These are phyloP conservation scores for Meandrina meandrites DNA, from an alignment of 92 coral and sea anemone genomes.

Conservation along the genomic window DNA sequence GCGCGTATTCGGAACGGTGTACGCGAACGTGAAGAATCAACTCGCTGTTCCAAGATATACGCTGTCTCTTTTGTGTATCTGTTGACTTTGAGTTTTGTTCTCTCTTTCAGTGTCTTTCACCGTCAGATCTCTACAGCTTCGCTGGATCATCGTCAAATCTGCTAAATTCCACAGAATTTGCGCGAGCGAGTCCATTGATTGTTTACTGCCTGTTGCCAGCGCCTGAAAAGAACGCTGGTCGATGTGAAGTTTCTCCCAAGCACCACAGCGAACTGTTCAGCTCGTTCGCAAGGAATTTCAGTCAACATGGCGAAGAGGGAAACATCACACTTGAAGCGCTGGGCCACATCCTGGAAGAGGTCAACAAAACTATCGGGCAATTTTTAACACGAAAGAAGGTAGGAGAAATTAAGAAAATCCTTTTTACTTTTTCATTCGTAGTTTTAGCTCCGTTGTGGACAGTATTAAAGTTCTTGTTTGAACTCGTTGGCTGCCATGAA, in stretches of 20 bases:
- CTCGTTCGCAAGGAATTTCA: constrained; percentile 39
- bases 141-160: constrained; percentile 14
- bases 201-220: constrained; percentile 50
- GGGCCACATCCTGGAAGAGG: constrained; percentile 39
- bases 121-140: constrained; percentile 37
- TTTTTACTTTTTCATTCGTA: too few species aligned
- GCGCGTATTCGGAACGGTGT: neutral
- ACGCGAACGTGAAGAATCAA: neutral
- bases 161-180: constrained; percentile 50
- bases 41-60: neutral
- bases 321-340: constrained; percentile 46
- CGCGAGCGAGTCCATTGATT: constrained; percentile 34
- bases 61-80: neutral
- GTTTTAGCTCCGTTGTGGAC: too few species aligned
- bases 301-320: constrained; percentile 26
- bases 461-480: neutral
- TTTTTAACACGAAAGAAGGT: constrained; percentile 43
- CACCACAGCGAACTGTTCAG: constrained; percentile 64
- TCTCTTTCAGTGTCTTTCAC: constrained; percentile 46
- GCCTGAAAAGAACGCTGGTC: constrained; percentile 69
- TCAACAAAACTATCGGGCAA: constrained; percentile 55
- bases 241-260: constrained; percentile 40
- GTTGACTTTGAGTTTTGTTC: neutral
- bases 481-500: neutral
- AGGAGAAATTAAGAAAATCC: neutral